These are phyloP conservation scores for Drosophila hydei DNA, from an alignment of 1,140 invertebrate species.

Conservation along the genomic window DNA sequence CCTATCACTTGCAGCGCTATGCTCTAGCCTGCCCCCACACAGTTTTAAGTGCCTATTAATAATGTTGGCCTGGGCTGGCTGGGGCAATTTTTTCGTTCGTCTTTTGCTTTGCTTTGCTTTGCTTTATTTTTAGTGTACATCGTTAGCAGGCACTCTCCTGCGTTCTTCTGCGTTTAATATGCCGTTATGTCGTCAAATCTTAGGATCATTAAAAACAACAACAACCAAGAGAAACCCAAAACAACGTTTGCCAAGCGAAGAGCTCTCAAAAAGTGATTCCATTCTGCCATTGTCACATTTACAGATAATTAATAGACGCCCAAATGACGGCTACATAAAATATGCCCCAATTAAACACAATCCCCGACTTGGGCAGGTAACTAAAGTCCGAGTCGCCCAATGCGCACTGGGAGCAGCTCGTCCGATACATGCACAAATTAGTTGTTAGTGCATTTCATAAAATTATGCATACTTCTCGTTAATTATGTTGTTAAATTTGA, in stretches of 20 bases:
- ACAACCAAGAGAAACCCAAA: slow-evolving; percentile 11
- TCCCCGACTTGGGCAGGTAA: slow-evolving; percentile 24
- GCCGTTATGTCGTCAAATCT: slow-evolving; percentile 76
- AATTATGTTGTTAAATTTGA: slow-evolving; percentile 55
- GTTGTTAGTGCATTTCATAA: slow-evolving; percentile 33
- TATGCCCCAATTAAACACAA: slow-evolving; percentile 66
- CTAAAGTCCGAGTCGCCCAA: neutral
- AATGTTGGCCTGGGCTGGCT: slow-evolving; percentile 56
- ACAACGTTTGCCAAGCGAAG: slow-evolving; percentile 1
- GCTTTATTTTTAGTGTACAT: slow-evolving; percentile 76
- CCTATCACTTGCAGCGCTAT: neutral
- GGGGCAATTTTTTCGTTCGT: slow-evolving; percentile 48
- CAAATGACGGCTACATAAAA: slow-evolving; percentile 61
- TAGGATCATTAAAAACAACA: slow-evolving; percentile 70
- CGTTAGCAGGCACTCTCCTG: slow-evolving; percentile 45
- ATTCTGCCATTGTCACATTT: slow-evolving; percentile 43
- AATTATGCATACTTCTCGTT: slow-evolving; percentile 30
- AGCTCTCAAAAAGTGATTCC: slow-evolving; percentile 36
- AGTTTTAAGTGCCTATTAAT: slow-evolving; percentile 78
- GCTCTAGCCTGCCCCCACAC: slow-evolving; percentile 17
- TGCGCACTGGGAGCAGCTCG: neutral
- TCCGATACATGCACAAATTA: slow-evolving; percentile 6
- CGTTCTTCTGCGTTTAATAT: slow-evolving; percentile 72
- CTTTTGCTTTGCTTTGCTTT: slow-evolving; percentile 52
- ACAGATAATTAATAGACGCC: slow-evolving; percentile 68